A percentile compares a stretch with the other conserved stretches of the same genome.
Evolutionary conservation across 2,888 invertebrate genomes (phyloP).

Genomic region (Agrenia bidenticulata): DNA sequence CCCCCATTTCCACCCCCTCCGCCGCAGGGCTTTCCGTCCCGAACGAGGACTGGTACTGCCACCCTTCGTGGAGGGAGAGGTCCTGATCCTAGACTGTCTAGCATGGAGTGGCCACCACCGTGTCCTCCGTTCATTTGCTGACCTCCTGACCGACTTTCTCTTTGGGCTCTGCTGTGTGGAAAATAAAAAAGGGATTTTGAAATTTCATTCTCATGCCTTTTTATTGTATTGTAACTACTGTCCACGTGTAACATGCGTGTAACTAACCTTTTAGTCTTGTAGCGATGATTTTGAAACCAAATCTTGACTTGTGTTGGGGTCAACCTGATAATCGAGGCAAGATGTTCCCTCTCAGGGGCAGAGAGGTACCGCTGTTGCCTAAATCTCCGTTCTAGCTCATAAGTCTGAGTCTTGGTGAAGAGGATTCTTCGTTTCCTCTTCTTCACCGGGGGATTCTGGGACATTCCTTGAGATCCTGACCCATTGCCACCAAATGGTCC

Average conservation of each 20-base stretch:
- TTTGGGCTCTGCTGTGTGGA: constrained; percentile 45
- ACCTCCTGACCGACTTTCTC: constrained; percentile 38
- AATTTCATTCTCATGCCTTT: no score
- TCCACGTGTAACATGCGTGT: no score
- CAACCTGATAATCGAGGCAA: constrained; percentile 89
- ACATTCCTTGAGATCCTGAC: no score
- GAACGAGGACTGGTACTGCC: constrained; percentile 89
- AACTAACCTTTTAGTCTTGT: constrained; percentile 49
- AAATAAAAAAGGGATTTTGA: no score
- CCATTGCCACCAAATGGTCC: no score
- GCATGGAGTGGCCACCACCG: constrained; percentile 57
- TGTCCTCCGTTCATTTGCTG: constrained; percentile 67
- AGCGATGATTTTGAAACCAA: constrained; percentile 53
- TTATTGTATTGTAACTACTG: no score
- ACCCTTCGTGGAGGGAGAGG: constrained; percentile 71
- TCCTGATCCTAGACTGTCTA: constrained; percentile 29
- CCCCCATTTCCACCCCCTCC: neutral
- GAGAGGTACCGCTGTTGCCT: constrained; percentile 94
- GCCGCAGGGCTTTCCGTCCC: constrained; percentile 87
- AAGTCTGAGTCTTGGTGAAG: constrained; percentile 96
- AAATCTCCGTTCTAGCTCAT: constrained; percentile 90
- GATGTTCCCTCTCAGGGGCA: constrained; percentile 94
- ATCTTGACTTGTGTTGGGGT: constrained; percentile 87
- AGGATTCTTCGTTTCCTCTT: constrained; percentile 93
- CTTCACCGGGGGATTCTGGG: constrained; percentile 60